phyloP scores from a whole-genome alignment of 1,140 invertebrate species.

The Melipona quadrifasciata region DNA sequence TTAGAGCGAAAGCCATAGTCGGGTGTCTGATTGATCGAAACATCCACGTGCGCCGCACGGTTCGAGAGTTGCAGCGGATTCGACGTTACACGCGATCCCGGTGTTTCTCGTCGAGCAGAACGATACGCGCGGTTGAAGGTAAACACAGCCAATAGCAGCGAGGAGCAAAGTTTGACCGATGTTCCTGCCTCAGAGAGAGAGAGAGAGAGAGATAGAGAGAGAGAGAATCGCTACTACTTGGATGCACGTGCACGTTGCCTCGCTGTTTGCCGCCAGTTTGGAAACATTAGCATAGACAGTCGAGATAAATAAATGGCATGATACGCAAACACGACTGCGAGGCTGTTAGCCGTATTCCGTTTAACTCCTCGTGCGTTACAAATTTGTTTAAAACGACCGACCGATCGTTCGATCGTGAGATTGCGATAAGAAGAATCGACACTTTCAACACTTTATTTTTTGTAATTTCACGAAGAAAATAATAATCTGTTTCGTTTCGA shows the following conservation, averaged over 20 bases:
- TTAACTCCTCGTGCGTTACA: background rate
- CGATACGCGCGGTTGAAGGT: slow-evolving; percentile 3
- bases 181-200: background rate
- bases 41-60: background rate
- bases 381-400: background rate
- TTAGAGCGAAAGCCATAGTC: background rate
- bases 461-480: too few relatives aligned
- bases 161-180: slow-evolving; percentile 29
- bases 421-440: too few relatives aligned
- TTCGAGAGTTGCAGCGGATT: background rate
- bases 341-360: background rate
- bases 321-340: background rate
- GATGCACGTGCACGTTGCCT: background rate
- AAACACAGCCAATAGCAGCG: slow-evolving; percentile 3
- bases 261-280: background rate
- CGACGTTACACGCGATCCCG: slow-evolving; percentile 9
- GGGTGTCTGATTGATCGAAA: background rate
- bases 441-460: too few relatives aligned
- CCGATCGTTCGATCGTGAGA: background rate
- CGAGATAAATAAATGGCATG: slow-evolving; percentile 21
- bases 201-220: too few relatives aligned
- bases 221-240: background rate
- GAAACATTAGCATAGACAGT: slow-evolving; percentile 15
- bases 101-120: background rate
- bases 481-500: too few relatives aligned